A percentile compares a stretch with the other conserved stretches of the same genome.
Evolutionary conservation across 1,140 invertebrate species (phyloP).

Genomic region (Drosophila ohnishii): DNA sequence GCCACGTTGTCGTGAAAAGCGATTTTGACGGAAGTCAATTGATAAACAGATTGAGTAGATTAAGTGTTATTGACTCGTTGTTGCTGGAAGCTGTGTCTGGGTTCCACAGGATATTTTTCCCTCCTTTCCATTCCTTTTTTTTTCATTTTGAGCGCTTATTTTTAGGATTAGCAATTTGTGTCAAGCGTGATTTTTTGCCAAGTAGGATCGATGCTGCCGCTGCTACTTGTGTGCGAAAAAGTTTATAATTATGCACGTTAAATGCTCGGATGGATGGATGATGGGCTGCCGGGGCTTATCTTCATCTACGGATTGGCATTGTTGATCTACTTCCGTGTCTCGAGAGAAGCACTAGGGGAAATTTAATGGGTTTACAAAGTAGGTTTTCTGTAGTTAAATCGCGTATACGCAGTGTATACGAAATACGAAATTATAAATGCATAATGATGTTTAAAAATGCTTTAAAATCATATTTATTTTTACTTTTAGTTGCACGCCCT

Average conservation of each 20-base stretch:
- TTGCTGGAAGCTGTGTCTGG: constrained; percentile 7
- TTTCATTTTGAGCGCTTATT: constrained; percentile 36
- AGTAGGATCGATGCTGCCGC: constrained; percentile 25
- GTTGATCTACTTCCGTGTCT: constrained; percentile 46
- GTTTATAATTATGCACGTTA: constrained; percentile 51
- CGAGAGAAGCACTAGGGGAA: background rate
- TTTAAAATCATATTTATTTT: constrained; percentile 14
- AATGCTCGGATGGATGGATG: constrained; percentile 4
- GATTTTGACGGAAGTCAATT: constrained; percentile 75
- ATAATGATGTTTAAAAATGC: no score
- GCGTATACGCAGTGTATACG: background rate
- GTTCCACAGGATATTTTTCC: constrained; percentile 3
- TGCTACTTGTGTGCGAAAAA: constrained; percentile 22
- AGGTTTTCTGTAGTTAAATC: background rate
- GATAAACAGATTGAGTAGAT: constrained; percentile 76
- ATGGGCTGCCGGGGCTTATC: constrained; percentile 14
- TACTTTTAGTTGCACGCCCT: constrained; percentile 89
- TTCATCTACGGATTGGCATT: constrained; percentile 11
- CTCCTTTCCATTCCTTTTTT: constrained; percentile 20
- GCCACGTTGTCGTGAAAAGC: constrained; percentile 63
- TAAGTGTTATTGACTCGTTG: constrained; percentile 73
- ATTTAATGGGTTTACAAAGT: background rate
- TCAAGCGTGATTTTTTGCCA: constrained; percentile 43
- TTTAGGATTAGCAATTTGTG: constrained; percentile 58
- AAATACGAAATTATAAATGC: background rate